Conservation (phyloP, 2,113 vertebrate species). For the Oriolus oriolus region DNA sequence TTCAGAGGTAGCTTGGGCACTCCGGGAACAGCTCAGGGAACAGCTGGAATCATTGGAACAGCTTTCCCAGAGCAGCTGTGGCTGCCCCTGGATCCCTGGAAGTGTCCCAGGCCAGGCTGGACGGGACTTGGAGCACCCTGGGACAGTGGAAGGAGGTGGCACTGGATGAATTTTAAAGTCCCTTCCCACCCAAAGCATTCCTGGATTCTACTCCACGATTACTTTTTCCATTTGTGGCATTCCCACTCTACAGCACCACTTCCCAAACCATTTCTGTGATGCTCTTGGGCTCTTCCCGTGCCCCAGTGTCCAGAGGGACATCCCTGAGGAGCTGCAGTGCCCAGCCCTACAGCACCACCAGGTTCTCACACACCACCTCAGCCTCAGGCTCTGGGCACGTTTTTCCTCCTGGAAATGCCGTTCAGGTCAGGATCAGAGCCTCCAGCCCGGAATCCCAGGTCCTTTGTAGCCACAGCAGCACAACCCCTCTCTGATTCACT, state of each 20-base stretch:
- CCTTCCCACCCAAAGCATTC: background rate
- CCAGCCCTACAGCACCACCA: background rate
- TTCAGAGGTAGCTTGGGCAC: no score
- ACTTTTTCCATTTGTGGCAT: background rate
- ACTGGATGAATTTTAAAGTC: accelerated
- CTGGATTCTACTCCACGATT: background rate
- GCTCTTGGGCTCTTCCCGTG: background rate
- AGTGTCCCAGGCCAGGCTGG: background rate
- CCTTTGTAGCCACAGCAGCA: background rate
- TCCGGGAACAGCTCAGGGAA: no score
- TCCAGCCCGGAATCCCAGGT: background rate
- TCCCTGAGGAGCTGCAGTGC: background rate
- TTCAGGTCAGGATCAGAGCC: background rate
- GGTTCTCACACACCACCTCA: background rate
- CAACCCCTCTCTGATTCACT: background rate
- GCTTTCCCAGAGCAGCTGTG: background rate
- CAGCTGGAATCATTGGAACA: no score
- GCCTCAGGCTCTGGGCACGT: background rate
- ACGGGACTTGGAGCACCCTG: background rate
- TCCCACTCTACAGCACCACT: background rate
- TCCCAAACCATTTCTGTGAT: background rate
- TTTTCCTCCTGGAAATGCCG: background rate
- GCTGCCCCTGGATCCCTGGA: background rate
- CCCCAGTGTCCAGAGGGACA: background rate
- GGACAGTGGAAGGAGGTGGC: background rate